phyloP scores from a whole-genome alignment of 2,797 vertebrate genomes.

The Aeoliscus strigatus region DNA sequence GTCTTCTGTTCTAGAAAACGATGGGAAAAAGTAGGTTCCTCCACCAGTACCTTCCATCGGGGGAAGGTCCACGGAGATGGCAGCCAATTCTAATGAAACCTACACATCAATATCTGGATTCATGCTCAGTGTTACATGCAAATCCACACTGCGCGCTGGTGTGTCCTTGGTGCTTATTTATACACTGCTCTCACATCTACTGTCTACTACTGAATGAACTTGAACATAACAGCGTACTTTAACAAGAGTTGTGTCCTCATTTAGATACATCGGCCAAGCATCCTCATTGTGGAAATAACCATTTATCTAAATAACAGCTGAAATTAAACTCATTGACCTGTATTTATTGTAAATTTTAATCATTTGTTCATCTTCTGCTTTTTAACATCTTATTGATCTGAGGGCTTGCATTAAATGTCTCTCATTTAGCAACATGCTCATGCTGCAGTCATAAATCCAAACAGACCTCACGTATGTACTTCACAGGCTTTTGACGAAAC shows the following conservation, averaged over 20 bases:
- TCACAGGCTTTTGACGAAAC: conserved; percentile 32
- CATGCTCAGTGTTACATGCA: conserved; percentile 9
- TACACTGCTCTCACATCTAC: neutral
- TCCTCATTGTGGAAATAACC: conserved; percentile 5
- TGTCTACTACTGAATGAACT: no score
- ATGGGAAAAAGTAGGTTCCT: conserved; percentile 36
- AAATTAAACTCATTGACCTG: conserved; percentile 40
- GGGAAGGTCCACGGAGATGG: conserved; percentile 19
- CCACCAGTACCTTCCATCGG: no score
- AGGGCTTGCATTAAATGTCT: conserved; percentile 23
- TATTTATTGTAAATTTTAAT: conserved; percentile 24
- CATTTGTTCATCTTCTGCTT: conserved; percentile 29
- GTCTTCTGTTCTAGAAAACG: conserved; percentile 28
- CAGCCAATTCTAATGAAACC: conserved; percentile 42
- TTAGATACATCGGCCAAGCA: conserved; percentile 4
- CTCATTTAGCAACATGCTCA: conserved; percentile 33
- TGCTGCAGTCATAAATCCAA: conserved; percentile 30
- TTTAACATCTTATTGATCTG: conserved; percentile 34
- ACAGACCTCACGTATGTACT: conserved; percentile 12
- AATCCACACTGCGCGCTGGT: conserved; percentile 6
- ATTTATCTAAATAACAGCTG: conserved; percentile 18
- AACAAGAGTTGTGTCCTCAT: neutral
- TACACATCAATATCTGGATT: conserved; percentile 28
- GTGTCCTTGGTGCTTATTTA: conserved; percentile 2
- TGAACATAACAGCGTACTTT: no score